Percentiles rank a stretch among this genome's conserved stretches.
phyloP scores from a whole-genome alignment of 2,113 vertebrate species.

The Ginglymostoma cirratum region DNA sequence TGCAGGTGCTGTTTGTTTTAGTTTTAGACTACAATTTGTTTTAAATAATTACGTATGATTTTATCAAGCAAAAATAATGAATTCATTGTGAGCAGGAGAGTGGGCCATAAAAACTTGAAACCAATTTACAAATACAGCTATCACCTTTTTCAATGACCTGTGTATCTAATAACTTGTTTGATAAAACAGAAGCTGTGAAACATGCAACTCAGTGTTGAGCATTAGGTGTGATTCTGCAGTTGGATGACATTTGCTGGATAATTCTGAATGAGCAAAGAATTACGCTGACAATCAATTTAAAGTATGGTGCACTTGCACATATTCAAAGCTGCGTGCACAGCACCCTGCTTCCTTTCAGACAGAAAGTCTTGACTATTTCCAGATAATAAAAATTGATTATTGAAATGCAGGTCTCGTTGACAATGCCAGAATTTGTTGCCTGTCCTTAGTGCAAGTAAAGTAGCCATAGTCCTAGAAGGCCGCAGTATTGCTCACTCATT shows the following conservation, averaged over 20 bases:
- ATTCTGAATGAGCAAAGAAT: no score
- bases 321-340: no score
- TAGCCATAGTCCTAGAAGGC: no score
- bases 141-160: not conserved
- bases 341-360: no score
- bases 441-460: not conserved
- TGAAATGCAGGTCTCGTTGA: not conserved
- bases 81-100: not conserved
- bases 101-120: not conserved
- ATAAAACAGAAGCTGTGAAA: no score
- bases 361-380: not conserved
- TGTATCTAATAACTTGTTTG: not conserved
- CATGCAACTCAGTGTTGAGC: no score
- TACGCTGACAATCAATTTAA: no score
- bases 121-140: not conserved
- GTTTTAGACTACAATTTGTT: not conserved
- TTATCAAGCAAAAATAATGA: not conserved
- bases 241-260: no score
- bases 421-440: not conserved
- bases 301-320: no score
- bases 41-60: not conserved
- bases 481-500: no score
- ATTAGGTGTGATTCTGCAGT: no score
- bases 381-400: not conserved
- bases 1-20: conserved; percentile 50